A percentile compares a stretch with the other conserved stretches of the same genome.
Evolutionary conservation across 2,888 invertebrate species (phyloP).

Genomic region (Nycteola revayana): DNA sequence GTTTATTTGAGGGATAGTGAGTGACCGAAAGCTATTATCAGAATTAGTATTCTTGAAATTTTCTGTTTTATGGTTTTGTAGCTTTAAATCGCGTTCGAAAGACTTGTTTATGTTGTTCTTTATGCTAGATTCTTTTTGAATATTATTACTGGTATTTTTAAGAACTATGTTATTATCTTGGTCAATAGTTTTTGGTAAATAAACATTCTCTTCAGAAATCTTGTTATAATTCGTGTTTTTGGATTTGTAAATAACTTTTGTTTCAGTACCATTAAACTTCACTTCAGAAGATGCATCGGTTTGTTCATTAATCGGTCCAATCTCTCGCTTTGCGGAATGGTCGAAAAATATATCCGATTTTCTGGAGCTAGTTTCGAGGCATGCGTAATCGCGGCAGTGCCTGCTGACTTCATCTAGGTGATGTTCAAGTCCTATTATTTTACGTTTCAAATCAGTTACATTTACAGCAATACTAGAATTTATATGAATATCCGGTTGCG

Average conservation of each 20-base stretch:
- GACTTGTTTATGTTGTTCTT: slow-evolving; percentile 34
- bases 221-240: slow-evolving; percentile 33
- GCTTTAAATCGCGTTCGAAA: slow-evolving; percentile 26
- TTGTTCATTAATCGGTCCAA: slow-evolving; percentile 22
- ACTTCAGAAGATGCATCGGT: slow-evolving; percentile 25
- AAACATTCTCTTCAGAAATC: slow-evolving; percentile 42
- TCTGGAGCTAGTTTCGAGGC: slow-evolving; percentile 36
- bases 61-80: slow-evolving; percentile 40
- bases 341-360: slow-evolving; percentile 26
- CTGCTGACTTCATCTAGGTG: slow-evolving; percentile 54
- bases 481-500: slow-evolving; percentile 59
- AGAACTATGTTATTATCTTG: no score
- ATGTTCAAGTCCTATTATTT: slow-evolving; percentile 56
- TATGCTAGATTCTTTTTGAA: no score
- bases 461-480: slow-evolving; percentile 62
- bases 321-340: slow-evolving; percentile 20
- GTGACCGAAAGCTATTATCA: slow-evolving; percentile 50
- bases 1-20: slow-evolving; percentile 34
- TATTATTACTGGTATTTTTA: no score
- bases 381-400: slow-evolving; percentile 47
- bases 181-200: slow-evolving; percentile 21
- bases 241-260: slow-evolving; percentile 51
- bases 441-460: slow-evolving; percentile 60
- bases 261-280: slow-evolving; percentile 34
- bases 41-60: slow-evolving; percentile 38